A percentile compares a stretch with the other conserved stretches of the same genome.
Evolutionary conservation across 2,113 vertebrate species (phyloP).

Genomic region (Chlamydotis undulata): DNA sequence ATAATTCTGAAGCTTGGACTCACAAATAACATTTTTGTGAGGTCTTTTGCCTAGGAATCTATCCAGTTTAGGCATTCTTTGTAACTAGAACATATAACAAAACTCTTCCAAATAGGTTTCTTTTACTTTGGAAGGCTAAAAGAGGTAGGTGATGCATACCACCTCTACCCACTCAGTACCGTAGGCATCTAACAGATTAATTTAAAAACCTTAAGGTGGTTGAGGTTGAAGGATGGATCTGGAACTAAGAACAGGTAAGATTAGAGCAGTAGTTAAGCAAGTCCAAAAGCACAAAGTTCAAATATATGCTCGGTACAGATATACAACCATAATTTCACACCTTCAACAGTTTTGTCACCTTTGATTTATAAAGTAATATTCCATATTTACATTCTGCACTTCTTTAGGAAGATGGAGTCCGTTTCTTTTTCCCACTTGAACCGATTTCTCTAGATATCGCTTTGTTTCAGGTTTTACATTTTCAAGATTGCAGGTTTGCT

Average conservation of each 20-base stretch:
- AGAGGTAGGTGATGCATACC: neutral
- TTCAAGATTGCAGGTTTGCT: constrained; percentile 79
- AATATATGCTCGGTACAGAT: neutral
- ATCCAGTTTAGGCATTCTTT: neutral
- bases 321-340: neutral
- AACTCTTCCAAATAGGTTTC: neutral
- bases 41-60: neutral
- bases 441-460: constrained; percentile 85
- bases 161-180: neutral
- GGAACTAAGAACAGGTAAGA: neutral
- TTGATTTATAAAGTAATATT: neutral
- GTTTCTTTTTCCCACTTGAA: constrained; percentile 87
- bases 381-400: constrained; percentile 83
- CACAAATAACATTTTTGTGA: neutral
- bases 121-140: neutral
- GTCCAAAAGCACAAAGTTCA: neutral
- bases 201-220: neutral
- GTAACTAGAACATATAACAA: neutral
- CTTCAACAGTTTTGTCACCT: neutral
- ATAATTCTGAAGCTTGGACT: neutral
- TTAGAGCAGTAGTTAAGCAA: neutral
- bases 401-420: constrained; percentile 90
- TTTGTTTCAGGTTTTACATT: constrained; percentile 84
- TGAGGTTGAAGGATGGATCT: neutral
- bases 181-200: neutral